Conservation (phyloP, 2,797 vertebrate species). For the Numenius phaeopus region DNA sequence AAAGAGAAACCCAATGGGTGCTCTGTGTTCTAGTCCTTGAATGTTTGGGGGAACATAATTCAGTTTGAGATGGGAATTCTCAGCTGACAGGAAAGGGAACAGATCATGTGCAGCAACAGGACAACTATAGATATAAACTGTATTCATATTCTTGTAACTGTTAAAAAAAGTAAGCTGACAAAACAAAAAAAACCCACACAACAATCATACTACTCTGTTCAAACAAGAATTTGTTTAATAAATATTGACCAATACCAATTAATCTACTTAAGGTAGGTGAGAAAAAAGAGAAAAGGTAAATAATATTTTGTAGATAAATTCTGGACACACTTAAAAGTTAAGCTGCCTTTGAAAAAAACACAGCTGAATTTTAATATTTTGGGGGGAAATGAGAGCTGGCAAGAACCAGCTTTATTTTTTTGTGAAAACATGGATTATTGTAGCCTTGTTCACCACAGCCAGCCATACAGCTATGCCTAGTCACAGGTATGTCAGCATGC, state of each 20-base stretch:
- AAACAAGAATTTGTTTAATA: background rate
- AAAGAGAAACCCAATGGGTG: background rate
- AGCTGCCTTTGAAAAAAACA: background rate
- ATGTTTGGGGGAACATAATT: background rate
- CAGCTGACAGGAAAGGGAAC: background rate
- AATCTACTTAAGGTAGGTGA: background rate
- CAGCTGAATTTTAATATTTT: background rate
- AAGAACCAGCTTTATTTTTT: background rate
- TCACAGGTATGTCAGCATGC: accelerated
- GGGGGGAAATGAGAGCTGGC: background rate
- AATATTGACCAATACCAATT: background rate
- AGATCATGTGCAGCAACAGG: background rate
- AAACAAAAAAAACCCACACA: background rate
- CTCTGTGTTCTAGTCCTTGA: background rate
- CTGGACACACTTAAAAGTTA: background rate
- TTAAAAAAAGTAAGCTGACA: background rate
- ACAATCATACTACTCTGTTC: background rate
- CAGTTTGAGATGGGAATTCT: background rate
- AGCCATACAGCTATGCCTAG: background rate
- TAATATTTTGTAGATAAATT: background rate
- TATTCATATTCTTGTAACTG: background rate
- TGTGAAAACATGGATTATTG: background rate
- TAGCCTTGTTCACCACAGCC: background rate
- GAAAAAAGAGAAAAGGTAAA: background rate
- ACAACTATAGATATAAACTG: background rate